phyloP scores from a whole-genome alignment of 2,797 vertebrate genomes.

The Falco columbarius region DNA sequence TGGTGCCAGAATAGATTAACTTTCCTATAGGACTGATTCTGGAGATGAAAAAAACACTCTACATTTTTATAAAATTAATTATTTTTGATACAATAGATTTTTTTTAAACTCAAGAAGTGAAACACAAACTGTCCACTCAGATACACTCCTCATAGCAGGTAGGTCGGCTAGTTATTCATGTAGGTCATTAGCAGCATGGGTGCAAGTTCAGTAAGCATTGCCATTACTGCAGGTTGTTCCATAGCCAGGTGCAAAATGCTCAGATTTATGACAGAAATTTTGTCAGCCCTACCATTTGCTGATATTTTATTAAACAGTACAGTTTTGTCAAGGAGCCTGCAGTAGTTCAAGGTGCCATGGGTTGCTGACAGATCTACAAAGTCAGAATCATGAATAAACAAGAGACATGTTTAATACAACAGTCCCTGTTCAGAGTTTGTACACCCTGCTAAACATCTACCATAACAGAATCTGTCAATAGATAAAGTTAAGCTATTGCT shows the following conservation, averaged over 20 bases:
- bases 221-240: not conserved
- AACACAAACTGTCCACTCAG: not conserved
- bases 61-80: not conserved
- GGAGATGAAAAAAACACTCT: not conserved
- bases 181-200: fast-evolving
- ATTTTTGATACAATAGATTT: not conserved
- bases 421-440: not conserved
- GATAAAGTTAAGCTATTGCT: not conserved
- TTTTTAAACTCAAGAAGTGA: not conserved
- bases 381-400: not conserved
- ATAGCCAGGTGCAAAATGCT: not conserved
- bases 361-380: not conserved
- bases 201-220: not conserved
- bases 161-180: not conserved
- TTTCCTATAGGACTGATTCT: not conserved
- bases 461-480: not conserved
- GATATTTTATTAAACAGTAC: not conserved
- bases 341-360: not conserved
- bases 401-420: not conserved
- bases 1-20: not conserved
- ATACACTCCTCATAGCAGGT: not conserved
- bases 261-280: not conserved
- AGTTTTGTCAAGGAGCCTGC: not conserved
- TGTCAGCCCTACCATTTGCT: not conserved
- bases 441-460: not conserved